phyloP scores from a whole-genome alignment of 2,888 invertebrate genomes.

The Sialis lutaria region DNA sequence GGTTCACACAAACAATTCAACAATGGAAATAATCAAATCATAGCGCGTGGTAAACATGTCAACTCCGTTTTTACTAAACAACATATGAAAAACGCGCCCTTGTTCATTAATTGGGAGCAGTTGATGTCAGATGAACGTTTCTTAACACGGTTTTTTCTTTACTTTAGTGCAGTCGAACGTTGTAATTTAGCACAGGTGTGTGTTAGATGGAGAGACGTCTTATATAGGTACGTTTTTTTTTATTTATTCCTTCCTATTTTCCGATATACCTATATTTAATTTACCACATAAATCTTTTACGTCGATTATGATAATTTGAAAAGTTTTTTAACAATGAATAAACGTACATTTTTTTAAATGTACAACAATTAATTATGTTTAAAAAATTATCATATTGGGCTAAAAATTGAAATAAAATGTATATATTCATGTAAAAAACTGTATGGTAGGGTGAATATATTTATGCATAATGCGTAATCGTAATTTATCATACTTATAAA shows the following conservation, averaged over 20 bases:
- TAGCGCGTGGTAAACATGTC: slow-evolving; percentile 5
- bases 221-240: slow-evolving; percentile 41
- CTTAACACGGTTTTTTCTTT: slow-evolving; percentile 67
- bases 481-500: too few species aligned
- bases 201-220: slow-evolving; percentile 58
- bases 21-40: slow-evolving; percentile 11
- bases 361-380: too few species aligned
- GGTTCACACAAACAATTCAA: slow-evolving; percentile 9
- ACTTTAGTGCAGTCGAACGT: slow-evolving; percentile 62
- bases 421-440: too few species aligned
- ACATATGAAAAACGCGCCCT: slow-evolving; percentile 23
- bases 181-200: slow-evolving; percentile 58
- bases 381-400: too few species aligned
- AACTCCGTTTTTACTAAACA: slow-evolving; percentile 2
- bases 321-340: too few species aligned
- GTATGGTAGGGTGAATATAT: too few species aligned
- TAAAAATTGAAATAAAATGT: too few species aligned
- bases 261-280: background rate
- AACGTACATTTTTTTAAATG: too few species aligned
- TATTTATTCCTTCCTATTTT: slow-evolving; percentile 10
- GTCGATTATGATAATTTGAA: too few species aligned
- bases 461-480: too few species aligned
- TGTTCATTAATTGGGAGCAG: slow-evolving; percentile 50
- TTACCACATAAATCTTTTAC: background rate
- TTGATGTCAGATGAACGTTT: slow-evolving; percentile 73